Percentiles rank a stretch among this genome's conserved stretches.
Conservation (phyloP, 35 echinoderm and acorn worm species). For the Ophioderma brevispina region DNA sequence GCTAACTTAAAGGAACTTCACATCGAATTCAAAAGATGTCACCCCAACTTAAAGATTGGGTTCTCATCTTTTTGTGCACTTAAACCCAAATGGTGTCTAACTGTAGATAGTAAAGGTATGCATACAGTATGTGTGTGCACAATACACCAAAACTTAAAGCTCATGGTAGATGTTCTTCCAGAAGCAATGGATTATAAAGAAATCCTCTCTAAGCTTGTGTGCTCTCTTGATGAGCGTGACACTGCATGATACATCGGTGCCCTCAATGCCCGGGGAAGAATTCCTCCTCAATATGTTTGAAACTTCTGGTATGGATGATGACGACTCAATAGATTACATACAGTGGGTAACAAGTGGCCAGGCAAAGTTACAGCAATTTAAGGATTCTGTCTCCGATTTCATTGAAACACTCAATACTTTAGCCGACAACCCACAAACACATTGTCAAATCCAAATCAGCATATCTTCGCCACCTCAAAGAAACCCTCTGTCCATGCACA, state of each 20-base stretch:
- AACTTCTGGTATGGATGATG: neutral
- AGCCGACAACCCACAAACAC: neutral
- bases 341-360: neutral
- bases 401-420: neutral
- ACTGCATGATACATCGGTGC: slow-evolving; percentile 5
- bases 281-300: neutral
- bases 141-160: slow-evolving; percentile 23
- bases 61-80: slow-evolving; percentile 4
- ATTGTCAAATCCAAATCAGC: neutral
- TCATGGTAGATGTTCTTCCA: neutral
- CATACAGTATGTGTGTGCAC: slow-evolving; percentile 26
- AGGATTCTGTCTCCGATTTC: neutral
- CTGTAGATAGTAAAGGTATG: neutral
- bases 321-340: neutral
- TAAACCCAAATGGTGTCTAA: slow-evolving; percentile 18
- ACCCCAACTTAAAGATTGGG: neutral
- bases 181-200: neutral
- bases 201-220: neutral
- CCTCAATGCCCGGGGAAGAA: neutral
- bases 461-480: neutral
- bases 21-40: slow-evolving; percentile 11
- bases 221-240: neutral
- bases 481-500: neutral
- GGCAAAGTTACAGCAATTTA: neutral
- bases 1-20: neutral